A percentile compares a stretch with the other conserved stretches of the same genome.
phyloP scores from a whole-genome alignment of 2,113 vertebrate genomes.

The Calidris pugnax region DNA sequence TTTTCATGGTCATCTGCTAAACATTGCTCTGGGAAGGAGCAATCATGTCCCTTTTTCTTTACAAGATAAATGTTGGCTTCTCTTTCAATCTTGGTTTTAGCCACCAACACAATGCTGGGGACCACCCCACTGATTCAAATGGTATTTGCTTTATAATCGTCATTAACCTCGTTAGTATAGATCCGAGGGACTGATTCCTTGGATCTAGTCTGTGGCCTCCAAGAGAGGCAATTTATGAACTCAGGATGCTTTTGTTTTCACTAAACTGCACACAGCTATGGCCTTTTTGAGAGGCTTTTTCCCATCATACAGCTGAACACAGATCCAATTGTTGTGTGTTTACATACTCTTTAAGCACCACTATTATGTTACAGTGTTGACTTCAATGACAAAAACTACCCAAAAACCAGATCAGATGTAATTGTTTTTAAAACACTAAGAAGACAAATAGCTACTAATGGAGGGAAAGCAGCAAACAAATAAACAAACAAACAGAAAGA shows the following conservation, averaged over 20 bases:
- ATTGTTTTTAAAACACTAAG: background rate
- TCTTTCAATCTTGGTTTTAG: background rate
- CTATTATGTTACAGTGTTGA: background rate
- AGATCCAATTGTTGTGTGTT: background rate
- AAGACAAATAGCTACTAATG: slow-evolving; percentile 11
- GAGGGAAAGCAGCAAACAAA: background rate
- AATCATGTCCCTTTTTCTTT: background rate
- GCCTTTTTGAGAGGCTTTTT: background rate
- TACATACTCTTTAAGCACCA: background rate
- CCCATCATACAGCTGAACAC: background rate
- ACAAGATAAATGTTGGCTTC: background rate
- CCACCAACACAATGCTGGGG: background rate
- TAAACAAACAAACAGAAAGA: background rate
- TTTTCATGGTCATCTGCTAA: background rate
- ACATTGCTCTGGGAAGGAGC: background rate
- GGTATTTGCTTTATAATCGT: background rate
- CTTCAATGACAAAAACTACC: background rate
- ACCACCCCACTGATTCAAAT: background rate
- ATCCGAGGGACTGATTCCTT: background rate
- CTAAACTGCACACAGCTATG: background rate
- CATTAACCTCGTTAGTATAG: background rate
- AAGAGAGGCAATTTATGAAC: background rate
- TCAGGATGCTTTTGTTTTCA: background rate
- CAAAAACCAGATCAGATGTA: background rate
- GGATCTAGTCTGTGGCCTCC: background rate